These are phyloP conservation scores for Platysteira castanea DNA, from an alignment of 2,113 vertebrate genomes.

Conservation along the genomic window DNA sequence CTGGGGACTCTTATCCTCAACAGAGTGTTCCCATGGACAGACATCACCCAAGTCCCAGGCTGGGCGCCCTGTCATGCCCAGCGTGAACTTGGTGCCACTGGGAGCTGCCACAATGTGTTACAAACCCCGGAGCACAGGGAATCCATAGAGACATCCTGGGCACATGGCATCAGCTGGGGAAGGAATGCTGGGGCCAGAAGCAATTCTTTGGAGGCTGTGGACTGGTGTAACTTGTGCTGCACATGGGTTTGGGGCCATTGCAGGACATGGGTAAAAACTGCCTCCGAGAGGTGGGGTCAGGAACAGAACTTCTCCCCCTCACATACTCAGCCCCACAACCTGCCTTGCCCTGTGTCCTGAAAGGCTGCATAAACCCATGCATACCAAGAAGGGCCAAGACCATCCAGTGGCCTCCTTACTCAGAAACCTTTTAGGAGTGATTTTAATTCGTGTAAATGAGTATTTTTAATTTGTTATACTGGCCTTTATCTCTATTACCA, in stretches of 20 bases:
- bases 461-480: constrained; percentile 82
- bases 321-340: not conserved
- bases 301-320: not conserved
- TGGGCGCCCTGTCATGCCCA: not conserved
- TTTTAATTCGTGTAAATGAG: constrained; percentile 82
- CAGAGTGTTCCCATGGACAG: not conserved
- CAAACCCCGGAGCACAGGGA: not conserved
- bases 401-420: constrained; percentile 49
- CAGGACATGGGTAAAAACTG: not conserved
- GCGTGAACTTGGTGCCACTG: not conserved
- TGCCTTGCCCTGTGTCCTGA: not conserved
- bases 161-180: not conserved
- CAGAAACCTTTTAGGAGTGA: constrained; percentile 62
- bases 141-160: not conserved
- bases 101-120: not conserved
- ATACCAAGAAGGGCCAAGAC: constrained; percentile 29
- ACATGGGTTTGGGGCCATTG: not conserved
- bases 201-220: not conserved
- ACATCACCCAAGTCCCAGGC: not conserved
- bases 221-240: not conserved
- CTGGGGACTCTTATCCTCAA: not conserved
- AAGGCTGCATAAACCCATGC: not conserved
- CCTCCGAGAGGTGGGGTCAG: not conserved
- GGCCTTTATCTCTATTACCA: constrained; percentile 81
- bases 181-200: not conserved